Evolutionary conservation across 2,797 vertebrate species (phyloP).

Genomic region (Gambelia wislizenii): DNA sequence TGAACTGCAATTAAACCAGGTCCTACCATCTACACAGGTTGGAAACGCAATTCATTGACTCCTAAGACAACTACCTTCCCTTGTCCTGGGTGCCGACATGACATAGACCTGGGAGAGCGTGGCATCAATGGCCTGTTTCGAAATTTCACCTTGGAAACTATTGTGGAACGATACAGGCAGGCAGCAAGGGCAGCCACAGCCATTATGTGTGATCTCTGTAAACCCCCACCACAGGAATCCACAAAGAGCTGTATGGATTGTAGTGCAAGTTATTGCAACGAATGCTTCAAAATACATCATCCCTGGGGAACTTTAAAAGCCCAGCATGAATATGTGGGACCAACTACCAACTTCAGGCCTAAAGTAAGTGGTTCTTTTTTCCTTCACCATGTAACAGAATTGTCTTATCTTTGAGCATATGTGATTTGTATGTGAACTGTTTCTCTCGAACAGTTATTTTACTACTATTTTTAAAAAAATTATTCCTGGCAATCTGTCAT

Average conservation of each 20-base stretch:
- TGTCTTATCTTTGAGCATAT: not conserved
- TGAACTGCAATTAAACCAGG: slow-evolving; percentile 70
- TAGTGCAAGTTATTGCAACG: slow-evolving; percentile 96
- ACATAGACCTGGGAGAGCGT: slow-evolving; percentile 95
- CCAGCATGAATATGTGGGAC: slow-evolving; percentile 95
- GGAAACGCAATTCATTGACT: slow-evolving; percentile 91
- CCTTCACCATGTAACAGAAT: not conserved
- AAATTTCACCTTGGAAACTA: slow-evolving; percentile 96
- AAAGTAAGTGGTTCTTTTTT: slow-evolving; percentile 80
- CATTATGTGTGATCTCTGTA: slow-evolving; percentile 96
- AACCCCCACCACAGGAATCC: slow-evolving; percentile 92
- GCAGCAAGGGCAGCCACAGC: slow-evolving; percentile 93
- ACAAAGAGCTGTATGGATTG: slow-evolving; percentile 99
- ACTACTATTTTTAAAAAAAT: not conserved
- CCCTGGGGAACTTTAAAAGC: slow-evolving; percentile 96
- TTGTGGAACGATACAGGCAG: slow-evolving; percentile 95
- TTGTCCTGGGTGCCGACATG: slow-evolving; percentile 93
- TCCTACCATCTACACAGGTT: slow-evolving; percentile 86
- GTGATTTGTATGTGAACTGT: not conserved
- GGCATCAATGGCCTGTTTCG: slow-evolving; percentile 96
- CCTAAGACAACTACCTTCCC: slow-evolving; percentile 89
- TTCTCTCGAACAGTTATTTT: not conserved
- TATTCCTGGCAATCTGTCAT: not conserved
- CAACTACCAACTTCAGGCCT: slow-evolving; percentile 96
- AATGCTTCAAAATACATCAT: slow-evolving; percentile 96